These are phyloP conservation scores for Eucidaris tribuloides DNA, from an alignment of 35 echinoderm and acorn worm genomes.

Conservation along the genomic window DNA sequence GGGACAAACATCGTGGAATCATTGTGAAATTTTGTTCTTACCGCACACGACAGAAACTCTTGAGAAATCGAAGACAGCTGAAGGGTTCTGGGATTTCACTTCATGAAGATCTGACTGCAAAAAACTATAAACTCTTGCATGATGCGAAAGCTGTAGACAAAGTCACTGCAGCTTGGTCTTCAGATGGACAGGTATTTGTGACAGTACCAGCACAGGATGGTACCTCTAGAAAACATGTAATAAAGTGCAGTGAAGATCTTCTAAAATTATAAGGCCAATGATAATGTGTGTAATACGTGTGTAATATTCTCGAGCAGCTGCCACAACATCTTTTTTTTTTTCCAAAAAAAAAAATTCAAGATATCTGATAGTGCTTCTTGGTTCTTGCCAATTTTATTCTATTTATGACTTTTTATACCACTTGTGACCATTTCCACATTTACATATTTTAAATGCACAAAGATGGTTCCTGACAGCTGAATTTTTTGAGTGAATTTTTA, in stretches of 20 bases:
- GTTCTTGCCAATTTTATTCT: not conserved
- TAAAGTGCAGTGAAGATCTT: not conserved
- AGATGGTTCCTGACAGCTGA: no score
- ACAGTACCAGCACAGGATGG: not conserved
- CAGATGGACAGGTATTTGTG: not conserved
- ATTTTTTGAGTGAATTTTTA: no score
- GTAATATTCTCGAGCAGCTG: not conserved
- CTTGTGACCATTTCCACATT: not conserved
- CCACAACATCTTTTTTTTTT: not conserved
- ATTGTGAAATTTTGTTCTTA: constrained; percentile 10
- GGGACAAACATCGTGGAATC: not conserved
- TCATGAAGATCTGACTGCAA: constrained; percentile 6
- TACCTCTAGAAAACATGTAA: not conserved
- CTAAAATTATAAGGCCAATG: not conserved
- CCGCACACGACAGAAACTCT: not conserved
- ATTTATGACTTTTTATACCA: not conserved
- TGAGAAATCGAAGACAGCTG: not conserved
- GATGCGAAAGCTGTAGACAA: not conserved
- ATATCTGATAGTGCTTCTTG: not conserved
- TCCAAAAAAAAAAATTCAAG: not conserved
- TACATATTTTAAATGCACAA: no score
- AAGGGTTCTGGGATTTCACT: not conserved
- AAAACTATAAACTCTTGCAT: not conserved
- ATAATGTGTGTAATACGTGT: not conserved
- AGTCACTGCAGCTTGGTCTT: not conserved